phyloP scores from a whole-genome alignment of 2,113 vertebrate species.

The Eclectus roratus region DNA sequence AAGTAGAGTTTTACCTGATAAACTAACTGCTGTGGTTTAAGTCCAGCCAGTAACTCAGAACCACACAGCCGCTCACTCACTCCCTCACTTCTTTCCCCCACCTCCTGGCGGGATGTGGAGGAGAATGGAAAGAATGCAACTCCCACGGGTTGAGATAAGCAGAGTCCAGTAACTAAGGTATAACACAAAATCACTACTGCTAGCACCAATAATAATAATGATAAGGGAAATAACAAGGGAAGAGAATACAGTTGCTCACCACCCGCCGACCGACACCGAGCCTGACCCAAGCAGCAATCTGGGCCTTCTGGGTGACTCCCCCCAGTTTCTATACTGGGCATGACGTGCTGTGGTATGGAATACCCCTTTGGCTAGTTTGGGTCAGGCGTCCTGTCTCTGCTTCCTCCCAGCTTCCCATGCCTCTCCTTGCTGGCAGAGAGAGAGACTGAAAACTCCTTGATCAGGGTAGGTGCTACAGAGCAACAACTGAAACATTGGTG shows the following conservation, averaged over 20 bases:
- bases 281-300: neutral
- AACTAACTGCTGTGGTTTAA: neutral
- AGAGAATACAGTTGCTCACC: neutral
- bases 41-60: neutral
- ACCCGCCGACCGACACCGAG: neutral
- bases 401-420: neutral
- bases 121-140: neutral
- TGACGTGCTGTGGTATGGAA: neutral
- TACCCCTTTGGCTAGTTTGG: neutral
- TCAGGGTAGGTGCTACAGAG: neutral
- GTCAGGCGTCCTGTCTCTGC: neutral
- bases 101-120: neutral
- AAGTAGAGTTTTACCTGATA: conserved; percentile 15
- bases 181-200: neutral
- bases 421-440: neutral
- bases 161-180: neutral
- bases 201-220: neutral
- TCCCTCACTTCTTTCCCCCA: neutral
- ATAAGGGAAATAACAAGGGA: neutral
- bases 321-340: neutral
- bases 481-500: neutral
- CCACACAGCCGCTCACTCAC: neutral
- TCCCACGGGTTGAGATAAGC: neutral
- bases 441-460: neutral
- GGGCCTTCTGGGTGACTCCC: neutral